Base-by-base conservation (phyloP, 2,113 vertebrate species). In the Boleophthalmus pectinirostris region DNA sequence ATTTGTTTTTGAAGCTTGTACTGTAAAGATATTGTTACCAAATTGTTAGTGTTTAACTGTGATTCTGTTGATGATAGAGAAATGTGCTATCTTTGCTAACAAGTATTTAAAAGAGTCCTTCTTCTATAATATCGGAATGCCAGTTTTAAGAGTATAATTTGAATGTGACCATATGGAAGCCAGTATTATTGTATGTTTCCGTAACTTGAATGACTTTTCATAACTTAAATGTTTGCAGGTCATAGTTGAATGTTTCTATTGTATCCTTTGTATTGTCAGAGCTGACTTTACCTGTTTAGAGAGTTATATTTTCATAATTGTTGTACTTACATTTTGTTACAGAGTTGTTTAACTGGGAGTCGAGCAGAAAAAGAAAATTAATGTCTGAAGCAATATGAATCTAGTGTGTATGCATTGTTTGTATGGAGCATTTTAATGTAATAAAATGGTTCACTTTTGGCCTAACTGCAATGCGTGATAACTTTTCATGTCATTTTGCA, bases 251-350 rank as follows among this genome's bases (percentile, higher is more conserved):
- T 98, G 98, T 99, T 98, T 99, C 96, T 98, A 98, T 96, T 78
- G 97, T 98, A 97, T 96, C 96, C 94, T 98, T 99, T 99, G 95
- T 98, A 99, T 96, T 85, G 96, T 98, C 95, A 94, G 94, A 94
- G 94, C 92, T 94, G 93, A 95, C 90, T 94, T 66, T 94, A 94
- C 94, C 92, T 95, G 94, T 94, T 95, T 97, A 98, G 96, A 98
- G 98, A 99, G 96, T 98, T 97, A 97, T 99, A 99, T 99, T 99
- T 99, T 99, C 97, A 97, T 98, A 99, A 98, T 96, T 98, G 97
- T 98, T 95, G 94, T 96, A 97, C 95, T 97, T 96, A 97, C 93
- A 95, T 97, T 99, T 99, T 99, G 96, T 98, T 99, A 99, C 96
- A 92, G 92, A 97, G 95, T 96, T 97, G 96, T 97, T 97, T 97